These are phyloP conservation scores for Piprites chloris DNA, from an alignment of 2,113 vertebrate genomes.

Conservation along the genomic window DNA sequence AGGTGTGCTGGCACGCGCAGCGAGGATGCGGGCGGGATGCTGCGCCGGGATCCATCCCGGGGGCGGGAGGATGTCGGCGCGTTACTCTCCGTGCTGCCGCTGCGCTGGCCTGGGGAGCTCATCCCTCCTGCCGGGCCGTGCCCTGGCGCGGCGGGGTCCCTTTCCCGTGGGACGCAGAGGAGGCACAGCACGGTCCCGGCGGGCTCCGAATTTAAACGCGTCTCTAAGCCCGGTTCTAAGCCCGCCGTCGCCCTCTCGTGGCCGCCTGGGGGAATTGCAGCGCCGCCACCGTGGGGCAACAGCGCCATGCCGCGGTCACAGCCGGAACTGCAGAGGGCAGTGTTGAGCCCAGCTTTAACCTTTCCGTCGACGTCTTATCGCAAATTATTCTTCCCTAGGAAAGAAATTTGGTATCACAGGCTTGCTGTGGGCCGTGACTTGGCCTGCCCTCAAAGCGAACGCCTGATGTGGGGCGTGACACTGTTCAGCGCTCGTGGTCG, in stretches of 20 bases:
- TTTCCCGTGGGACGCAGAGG: not conserved
- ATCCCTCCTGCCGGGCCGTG: not conserved
- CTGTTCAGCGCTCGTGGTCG: not conserved
- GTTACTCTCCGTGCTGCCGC: rapidly evolving
- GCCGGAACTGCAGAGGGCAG: not conserved
- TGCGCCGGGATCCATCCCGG: not conserved
- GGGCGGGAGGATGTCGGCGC: not conserved
- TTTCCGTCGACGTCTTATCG: not conserved
- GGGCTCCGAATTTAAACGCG: too few relatives aligned
- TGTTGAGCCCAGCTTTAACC: not conserved
- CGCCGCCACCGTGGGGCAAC: not conserved
- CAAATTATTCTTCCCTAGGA: not conserved
- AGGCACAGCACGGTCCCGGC: too few relatives aligned
- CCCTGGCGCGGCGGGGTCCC: rapidly evolving
- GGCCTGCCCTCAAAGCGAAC: not conserved
- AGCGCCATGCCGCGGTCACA: not conserved
- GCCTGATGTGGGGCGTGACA: not conserved
- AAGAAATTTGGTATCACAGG: not conserved
- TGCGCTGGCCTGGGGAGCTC: rapidly evolving
- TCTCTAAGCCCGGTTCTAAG: too few relatives aligned
- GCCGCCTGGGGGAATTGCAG: not conserved
- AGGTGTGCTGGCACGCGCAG: rapidly evolving
- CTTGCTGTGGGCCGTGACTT: not conserved
- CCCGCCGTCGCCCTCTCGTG: not conserved
- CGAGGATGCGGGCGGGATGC: not conserved